Evolutionary conservation across 1,140 invertebrate genomes (phyloP).

Genomic region (Chrysopa pallens): DNA sequence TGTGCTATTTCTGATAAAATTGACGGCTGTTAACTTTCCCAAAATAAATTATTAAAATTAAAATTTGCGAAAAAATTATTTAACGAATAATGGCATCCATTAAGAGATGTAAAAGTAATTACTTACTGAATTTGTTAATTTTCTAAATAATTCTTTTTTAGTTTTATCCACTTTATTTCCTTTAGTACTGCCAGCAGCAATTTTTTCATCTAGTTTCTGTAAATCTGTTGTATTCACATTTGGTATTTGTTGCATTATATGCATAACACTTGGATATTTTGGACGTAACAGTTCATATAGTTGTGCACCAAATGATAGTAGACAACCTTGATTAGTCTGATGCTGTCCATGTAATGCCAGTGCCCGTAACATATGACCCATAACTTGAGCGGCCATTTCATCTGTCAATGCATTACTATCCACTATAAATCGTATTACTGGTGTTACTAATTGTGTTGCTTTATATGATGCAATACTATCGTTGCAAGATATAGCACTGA

Average conservation of each 20-base stretch:
- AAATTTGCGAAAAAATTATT: not conserved
- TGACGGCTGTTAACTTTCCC: too few species aligned
- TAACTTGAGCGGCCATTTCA: conserved; percentile 45
- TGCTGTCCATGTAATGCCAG: conserved; percentile 68
- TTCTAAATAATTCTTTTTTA: conserved; percentile 80
- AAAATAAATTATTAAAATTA: not conserved
- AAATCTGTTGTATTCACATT: conserved; percentile 57
- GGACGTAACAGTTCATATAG: conserved; percentile 67
- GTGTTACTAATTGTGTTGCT: conserved; percentile 47
- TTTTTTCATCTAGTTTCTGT: conserved; percentile 68
- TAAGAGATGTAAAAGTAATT: not conserved
- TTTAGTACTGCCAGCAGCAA: conserved; percentile 44
- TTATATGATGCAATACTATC: conserved; percentile 64
- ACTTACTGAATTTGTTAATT: conserved; percentile 58
- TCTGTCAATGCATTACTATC: conserved; percentile 38
- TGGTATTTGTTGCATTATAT: conserved; percentile 55
- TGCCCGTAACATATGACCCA: conserved; percentile 54
- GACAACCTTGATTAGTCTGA: conserved; percentile 56
- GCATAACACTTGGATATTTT: conserved; percentile 45
- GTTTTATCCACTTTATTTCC: conserved; percentile 69
- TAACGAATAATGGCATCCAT: not conserved
- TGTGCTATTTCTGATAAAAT: too few species aligned
- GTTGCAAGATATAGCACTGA: conserved; percentile 64
- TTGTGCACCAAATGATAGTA: conserved; percentile 51
- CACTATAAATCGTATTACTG: conserved; percentile 39